Conservation (phyloP, 2,113 vertebrate species). For the Xiphophorus hellerii region DNA sequence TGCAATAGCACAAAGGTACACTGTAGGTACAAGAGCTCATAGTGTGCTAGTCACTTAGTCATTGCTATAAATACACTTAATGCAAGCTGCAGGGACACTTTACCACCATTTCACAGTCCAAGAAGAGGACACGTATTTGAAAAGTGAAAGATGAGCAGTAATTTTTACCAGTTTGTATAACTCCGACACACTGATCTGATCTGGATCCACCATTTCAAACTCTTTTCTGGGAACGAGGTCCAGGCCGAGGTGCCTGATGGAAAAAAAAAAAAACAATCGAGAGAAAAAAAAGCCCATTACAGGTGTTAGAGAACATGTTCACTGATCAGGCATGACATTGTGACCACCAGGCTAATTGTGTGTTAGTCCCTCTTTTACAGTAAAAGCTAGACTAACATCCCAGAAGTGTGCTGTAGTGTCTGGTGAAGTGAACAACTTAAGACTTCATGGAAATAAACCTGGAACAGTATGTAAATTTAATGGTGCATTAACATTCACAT, state of each 20-base stretch:
- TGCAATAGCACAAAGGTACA: neutral
- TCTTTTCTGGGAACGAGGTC: conserved; percentile 97
- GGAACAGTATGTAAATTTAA: too few relatives aligned
- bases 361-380: neutral
- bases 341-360: neutral
- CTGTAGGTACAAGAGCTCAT: conserved; percentile 3
- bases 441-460: too few relatives aligned
- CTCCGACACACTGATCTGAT: conserved; percentile 97
- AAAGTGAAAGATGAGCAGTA: conserved; percentile 10
- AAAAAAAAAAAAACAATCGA: neutral
- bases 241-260: conserved; percentile 89
- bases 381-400: neutral
- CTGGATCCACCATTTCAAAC: conserved; percentile 96
- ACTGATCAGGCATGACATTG: too few relatives aligned
- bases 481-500: too few relatives aligned
- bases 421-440: too few relatives aligned
- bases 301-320: neutral
- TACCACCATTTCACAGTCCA: conserved; percentile 25
- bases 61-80: conserved; percentile 23
- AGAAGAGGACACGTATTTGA: conserved; percentile 16
- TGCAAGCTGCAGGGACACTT: conserved; percentile 16
- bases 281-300: neutral
- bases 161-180: conserved; percentile 94
- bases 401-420: neutral
- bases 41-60: conserved; percentile 18